Evolutionary conservation across 2,797 vertebrate species (phyloP).

Genomic region (Pantherophis alleghaniensis): DNA sequence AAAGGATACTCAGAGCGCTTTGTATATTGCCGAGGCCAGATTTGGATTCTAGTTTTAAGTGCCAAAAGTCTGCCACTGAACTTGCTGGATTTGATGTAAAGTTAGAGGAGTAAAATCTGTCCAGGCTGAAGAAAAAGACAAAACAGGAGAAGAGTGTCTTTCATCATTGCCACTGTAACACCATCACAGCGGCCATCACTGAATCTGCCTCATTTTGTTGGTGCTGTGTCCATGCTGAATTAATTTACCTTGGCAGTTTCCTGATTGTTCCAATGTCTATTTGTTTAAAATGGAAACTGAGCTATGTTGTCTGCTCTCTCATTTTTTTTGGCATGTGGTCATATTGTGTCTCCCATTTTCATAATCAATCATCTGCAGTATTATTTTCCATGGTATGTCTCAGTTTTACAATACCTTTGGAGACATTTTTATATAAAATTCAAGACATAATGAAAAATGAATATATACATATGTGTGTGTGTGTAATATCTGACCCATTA

Average conservation of each 20-base stretch:
- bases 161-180: conserved; percentile 56
- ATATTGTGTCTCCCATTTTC: conserved; percentile 60
- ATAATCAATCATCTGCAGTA: conserved; percentile 52
- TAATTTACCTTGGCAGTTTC: conserved; percentile 73
- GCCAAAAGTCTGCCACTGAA: conserved; percentile 45
- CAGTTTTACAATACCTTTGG: conserved; percentile 40
- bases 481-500: neutral
- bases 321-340: conserved; percentile 10
- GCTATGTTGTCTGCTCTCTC: conserved; percentile 59
- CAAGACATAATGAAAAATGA: conserved; percentile 22
- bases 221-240: conserved; percentile 69
- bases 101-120: conserved; percentile 51
- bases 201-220: conserved; percentile 45
- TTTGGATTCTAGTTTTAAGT: conserved; percentile 44
- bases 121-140: conserved; percentile 62
- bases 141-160: conserved; percentile 68
- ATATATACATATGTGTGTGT: neutral
- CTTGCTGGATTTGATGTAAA: conserved; percentile 28
- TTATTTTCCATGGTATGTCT: conserved; percentile 49
- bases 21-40: conserved; percentile 47
- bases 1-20: conserved; percentile 52
- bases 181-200: conserved; percentile 51
- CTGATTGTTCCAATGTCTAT: conserved; percentile 70
- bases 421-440: conserved; percentile 43
- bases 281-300: conserved; percentile 71